Percentiles rank a stretch among this genome's conserved stretches.
Evolutionary conservation across 2,113 vertebrate species (phyloP).

Genomic region (Gallinago undulata): DNA sequence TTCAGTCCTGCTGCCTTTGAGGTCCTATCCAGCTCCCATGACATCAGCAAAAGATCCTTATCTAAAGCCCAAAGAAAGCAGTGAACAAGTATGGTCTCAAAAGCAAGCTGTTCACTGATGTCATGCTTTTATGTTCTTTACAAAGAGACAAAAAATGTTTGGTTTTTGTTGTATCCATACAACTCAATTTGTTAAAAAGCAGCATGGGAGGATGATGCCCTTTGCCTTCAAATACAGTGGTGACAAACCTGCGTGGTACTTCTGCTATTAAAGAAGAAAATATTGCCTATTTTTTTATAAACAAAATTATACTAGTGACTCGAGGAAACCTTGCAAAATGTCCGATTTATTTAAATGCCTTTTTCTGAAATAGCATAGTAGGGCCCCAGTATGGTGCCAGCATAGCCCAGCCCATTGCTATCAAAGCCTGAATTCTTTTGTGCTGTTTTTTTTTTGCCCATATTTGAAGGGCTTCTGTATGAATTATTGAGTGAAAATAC

Average conservation of each 20-base stretch:
- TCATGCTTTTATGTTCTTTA: background rate
- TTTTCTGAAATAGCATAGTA: background rate
- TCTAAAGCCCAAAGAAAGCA: background rate
- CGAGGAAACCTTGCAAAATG: background rate
- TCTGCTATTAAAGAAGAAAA: background rate
- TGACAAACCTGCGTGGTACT: background rate
- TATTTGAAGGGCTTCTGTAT: background rate
- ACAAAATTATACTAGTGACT: background rate
- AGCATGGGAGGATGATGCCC: background rate
- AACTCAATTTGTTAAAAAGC: background rate
- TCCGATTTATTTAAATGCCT: background rate
- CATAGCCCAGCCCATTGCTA: rapidly evolving
- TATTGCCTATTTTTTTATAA: background rate
- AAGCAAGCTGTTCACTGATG: background rate
- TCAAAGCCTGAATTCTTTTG: background rate
- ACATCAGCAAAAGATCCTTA: background rate
- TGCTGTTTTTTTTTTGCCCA: background rate
- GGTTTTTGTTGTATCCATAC: background rate
- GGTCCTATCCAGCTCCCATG: background rate
- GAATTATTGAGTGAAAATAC: background rate
- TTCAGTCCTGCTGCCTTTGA: background rate
- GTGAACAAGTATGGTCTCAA: background rate
- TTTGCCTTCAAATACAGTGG: background rate
- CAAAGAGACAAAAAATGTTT: background rate
- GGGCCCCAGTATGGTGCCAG: background rate